Evolutionary conservation across 2,113 vertebrate species (phyloP).

Genomic region (Malurus alboscapulatus): DNA sequence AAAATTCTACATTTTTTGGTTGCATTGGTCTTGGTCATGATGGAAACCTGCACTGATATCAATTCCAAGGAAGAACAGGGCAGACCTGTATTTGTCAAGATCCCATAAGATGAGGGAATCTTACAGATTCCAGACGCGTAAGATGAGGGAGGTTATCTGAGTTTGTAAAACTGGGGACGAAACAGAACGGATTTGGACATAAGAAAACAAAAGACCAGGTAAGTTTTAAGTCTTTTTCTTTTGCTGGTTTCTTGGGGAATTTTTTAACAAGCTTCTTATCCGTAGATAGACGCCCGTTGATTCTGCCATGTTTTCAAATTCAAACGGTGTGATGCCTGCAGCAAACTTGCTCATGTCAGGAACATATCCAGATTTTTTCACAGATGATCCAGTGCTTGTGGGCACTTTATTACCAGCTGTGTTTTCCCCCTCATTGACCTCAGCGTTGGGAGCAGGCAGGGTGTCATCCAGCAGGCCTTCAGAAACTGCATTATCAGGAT

Average conservation of each 20-base stretch:
- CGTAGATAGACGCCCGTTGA: constrained; percentile 90
- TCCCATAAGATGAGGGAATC: neutral
- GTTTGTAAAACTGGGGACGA: neutral
- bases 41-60: neutral
- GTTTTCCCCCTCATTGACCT: neutral
- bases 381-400: neutral
- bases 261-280: constrained; percentile 89
- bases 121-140: neutral
- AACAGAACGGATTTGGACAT: neutral
- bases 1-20: neutral
- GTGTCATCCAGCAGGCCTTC: neutral
- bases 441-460: neutral
- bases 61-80: neutral
- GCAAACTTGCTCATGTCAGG: constrained; percentile 94
- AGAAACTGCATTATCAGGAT: neutral
- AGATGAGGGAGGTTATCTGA: neutral
- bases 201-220: neutral
- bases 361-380: constrained; percentile 67
- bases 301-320: constrained; percentile 92
- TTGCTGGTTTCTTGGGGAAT: constrained; percentile 89
- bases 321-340: constrained; percentile 90
- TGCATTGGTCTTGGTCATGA: neutral
- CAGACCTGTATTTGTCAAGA: neutral
- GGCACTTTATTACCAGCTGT: neutral
- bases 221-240: constrained; percentile 73